A percentile compares a stretch with the other conserved stretches of the same genome.
Conservation (phyloP, 2,113 vertebrate species). For the Podarcis raffonei region DNA sequence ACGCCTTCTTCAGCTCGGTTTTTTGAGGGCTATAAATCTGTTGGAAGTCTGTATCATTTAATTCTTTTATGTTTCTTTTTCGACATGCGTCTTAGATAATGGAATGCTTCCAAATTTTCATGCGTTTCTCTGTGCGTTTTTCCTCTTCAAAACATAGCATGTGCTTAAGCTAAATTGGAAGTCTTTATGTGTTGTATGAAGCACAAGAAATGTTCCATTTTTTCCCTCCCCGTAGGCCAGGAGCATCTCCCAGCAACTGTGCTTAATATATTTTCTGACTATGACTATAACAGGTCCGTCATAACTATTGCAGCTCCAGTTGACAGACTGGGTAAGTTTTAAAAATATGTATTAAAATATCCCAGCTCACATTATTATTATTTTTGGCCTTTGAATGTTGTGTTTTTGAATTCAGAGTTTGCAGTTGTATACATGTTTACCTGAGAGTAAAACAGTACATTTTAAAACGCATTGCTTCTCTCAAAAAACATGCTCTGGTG, state of each 20-base stretch:
- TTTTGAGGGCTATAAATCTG: no score
- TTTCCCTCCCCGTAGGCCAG: conserved; percentile 59
- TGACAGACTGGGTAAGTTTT: conserved; percentile 67
- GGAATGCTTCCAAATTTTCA: no score
- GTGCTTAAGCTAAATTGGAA: background rate
- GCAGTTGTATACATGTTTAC: background rate
- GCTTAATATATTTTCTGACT: conserved; percentile 82
- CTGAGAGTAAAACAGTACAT: background rate
- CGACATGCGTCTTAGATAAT: no score
- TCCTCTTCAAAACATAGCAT: background rate
- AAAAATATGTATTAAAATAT: background rate
- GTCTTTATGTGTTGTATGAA: background rate
- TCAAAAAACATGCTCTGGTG: background rate
- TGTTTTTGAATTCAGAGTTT: background rate
- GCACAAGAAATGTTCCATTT: background rate
- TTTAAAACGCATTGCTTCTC: no score
- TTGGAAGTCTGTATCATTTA: no score
- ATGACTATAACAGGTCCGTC: conserved; percentile 80
- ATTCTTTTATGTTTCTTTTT: no score
- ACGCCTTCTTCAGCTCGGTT: no score
- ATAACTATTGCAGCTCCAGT: conserved; percentile 76
- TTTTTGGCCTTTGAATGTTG: background rate
- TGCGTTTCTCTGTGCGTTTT: no score
- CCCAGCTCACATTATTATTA: background rate
- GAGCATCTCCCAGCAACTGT: conserved; percentile 68